These are phyloP conservation scores for Ceratina australensis DNA, from an alignment of 1,140 invertebrate species.

Conservation along the genomic window DNA sequence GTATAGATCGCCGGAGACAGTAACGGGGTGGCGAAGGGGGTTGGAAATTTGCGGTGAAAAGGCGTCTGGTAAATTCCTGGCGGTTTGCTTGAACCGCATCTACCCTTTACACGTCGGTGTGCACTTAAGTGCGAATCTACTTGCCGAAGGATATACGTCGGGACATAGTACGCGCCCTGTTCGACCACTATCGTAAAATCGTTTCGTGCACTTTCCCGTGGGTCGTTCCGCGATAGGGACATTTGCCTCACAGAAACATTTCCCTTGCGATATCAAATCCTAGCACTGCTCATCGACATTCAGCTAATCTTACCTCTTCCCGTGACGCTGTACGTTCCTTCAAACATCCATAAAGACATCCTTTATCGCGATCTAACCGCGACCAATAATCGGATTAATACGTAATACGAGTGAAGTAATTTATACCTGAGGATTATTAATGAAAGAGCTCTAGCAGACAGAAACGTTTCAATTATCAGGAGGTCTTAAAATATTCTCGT, in stretches of 20 bases:
- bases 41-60: constrained; percentile 21
- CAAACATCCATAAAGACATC: too few relatives aligned
- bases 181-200: constrained; percentile 29
- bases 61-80: constrained; percentile 53
- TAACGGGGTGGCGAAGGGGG: constrained; percentile 1
- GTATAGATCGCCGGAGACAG: constrained; percentile 4
- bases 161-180: constrained; percentile 17
- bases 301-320: background rate
- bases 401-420: too few relatives aligned
- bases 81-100: constrained; percentile 52
- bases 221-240: background rate
- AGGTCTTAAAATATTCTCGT: too few relatives aligned
- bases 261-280: background rate
- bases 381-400: too few relatives aligned
- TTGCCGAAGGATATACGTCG: constrained; percentile 47
- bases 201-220: constrained; percentile 4
- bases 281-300: background rate
- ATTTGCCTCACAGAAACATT: constrained; percentile 1
- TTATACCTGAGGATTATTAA: too few relatives aligned
- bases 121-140: constrained; percentile 51
- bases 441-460: too few relatives aligned
- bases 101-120: constrained; percentile 46
- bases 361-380: too few relatives aligned
- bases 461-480: too few relatives aligned
- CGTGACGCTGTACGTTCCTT: too few relatives aligned